These are phyloP conservation scores for Odontothrips loti DNA, from an alignment of 2,888 invertebrate genomes.

Conservation along the genomic window DNA sequence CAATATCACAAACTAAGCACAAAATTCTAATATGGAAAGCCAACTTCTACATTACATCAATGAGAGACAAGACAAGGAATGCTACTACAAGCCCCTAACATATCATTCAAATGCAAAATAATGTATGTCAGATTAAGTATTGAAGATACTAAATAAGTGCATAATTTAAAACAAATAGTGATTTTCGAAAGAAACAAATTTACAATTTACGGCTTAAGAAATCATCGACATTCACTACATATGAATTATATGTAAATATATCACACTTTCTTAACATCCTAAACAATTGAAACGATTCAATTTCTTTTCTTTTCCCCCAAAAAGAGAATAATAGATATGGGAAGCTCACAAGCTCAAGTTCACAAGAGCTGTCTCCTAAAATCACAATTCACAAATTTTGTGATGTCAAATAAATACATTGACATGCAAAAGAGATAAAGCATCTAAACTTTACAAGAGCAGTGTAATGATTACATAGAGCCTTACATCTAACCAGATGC, in stretches of 20 bases:
- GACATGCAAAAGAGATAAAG: slow-evolving; percentile 12
- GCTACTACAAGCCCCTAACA: no score
- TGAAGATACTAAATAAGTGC: neutral
- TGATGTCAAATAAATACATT: neutral
- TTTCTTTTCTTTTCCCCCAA: no score
- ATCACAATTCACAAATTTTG: neutral
- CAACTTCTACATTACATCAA: slow-evolving; percentile 25
- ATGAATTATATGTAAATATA: no score
- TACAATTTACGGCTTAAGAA: no score
- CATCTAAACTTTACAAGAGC: neutral
- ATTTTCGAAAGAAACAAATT: no score
- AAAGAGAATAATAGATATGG: no score
- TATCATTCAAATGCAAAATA: no score
- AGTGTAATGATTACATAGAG: slow-evolving; percentile 2
- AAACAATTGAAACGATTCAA: no score
- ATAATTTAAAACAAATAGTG: neutral
- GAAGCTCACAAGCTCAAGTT: no score
- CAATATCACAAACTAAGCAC: slow-evolving; percentile 13
- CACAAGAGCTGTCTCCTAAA: neutral
- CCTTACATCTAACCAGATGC: slow-evolving; percentile 24
- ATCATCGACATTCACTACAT: no score
- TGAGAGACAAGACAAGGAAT: neutral
- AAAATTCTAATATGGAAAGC: slow-evolving; percentile 28
- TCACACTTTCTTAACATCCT: no score
- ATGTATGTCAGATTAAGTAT: neutral